phyloP scores from a whole-genome alignment of 2,797 vertebrate genomes.

The Eptatretus atami region DNA sequence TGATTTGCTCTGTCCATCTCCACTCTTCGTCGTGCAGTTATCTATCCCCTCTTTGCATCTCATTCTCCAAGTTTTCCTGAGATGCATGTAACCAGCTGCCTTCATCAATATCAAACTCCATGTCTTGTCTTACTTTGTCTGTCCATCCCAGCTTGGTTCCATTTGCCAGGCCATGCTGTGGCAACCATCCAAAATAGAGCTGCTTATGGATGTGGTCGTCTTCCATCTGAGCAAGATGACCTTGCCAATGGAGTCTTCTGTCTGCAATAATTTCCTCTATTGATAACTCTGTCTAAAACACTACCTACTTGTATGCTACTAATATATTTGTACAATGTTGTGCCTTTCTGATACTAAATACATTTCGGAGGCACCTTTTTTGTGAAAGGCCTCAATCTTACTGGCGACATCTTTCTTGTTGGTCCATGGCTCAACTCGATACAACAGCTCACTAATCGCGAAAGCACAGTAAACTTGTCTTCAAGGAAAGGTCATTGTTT shows the following conservation, averaged over 20 bases:
- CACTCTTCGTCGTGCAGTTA: too few relatives aligned
- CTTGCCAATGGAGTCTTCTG: not conserved
- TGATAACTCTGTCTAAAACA: not conserved
- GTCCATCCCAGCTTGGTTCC: not conserved
- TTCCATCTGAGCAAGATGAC: not conserved
- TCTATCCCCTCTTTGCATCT: too few relatives aligned
- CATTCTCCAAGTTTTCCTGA: too few relatives aligned
- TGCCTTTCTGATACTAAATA: constrained; percentile 8
- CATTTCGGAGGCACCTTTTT: constrained; percentile 10
- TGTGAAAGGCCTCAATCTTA: not conserved
- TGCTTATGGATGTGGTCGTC: not conserved
- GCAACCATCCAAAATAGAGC: not conserved
- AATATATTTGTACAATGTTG: constrained; percentile 1
- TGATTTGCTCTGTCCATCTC: too few relatives aligned
- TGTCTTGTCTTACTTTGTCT: not conserved
- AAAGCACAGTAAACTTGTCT: too few relatives aligned
- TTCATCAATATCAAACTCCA: not conserved
- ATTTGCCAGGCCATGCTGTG: too few relatives aligned
- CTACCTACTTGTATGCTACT: too few relatives aligned
- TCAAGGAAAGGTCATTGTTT: too few relatives aligned
- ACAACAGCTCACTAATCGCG: too few relatives aligned
- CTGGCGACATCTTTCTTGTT: too few relatives aligned
- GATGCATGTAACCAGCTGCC: not conserved
- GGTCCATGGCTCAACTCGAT: too few relatives aligned
- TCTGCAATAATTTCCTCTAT: not conserved